phyloP scores from a whole-genome alignment of 2,888 invertebrate species.

The Drosophila maculinotata region DNA sequence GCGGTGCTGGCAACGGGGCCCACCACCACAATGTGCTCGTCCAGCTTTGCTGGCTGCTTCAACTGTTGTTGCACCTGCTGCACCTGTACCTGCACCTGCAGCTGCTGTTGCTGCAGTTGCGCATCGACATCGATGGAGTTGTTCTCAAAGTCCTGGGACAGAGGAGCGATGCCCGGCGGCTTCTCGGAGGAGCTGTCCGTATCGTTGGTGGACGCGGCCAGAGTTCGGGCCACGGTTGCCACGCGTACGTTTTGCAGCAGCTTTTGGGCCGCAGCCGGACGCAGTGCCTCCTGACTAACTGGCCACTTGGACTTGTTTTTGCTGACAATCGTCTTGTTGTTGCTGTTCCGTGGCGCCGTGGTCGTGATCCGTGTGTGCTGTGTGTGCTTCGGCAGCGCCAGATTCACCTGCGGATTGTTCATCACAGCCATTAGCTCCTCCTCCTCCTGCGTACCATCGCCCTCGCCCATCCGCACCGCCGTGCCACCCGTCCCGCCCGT shows the following conservation, averaged over 20 bases:
- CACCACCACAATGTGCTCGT: conserved; percentile 64
- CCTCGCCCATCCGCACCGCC: conserved; percentile 4
- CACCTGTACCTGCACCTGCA: too few relatives aligned
- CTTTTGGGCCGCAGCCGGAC: conserved; percentile 57
- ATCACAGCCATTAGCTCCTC: conserved; percentile 78
- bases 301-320: conserved; percentile 83
- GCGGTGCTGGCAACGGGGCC: conserved; percentile 71
- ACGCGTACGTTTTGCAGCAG: conserved; percentile 40
- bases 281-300: conserved; percentile 75
- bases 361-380: conserved; percentile 60
- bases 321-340: conserved; percentile 77
- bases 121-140: conserved; percentile 84
- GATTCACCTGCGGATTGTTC: conserved; percentile 74
- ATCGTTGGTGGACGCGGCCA: conserved; percentile 26
- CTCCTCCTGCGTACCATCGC: conserved; percentile 41
- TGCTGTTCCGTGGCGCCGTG: conserved; percentile 70
- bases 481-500: conserved; percentile 18
- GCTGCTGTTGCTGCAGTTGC: conserved; percentile 27
- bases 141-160: conserved; percentile 84
- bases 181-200: conserved; percentile 79
- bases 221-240: conserved; percentile 23
- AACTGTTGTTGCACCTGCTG: conserved; percentile 39
- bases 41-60: conserved; percentile 57
- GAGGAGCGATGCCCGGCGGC: conserved; percentile 65
- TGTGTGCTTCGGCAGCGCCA: conserved; percentile 52